Evolutionary conservation across 2,888 invertebrate genomes (phyloP), one percentile per base, ranked within the genome.

Genomic region (Lepidochitona cinerea): DNA sequence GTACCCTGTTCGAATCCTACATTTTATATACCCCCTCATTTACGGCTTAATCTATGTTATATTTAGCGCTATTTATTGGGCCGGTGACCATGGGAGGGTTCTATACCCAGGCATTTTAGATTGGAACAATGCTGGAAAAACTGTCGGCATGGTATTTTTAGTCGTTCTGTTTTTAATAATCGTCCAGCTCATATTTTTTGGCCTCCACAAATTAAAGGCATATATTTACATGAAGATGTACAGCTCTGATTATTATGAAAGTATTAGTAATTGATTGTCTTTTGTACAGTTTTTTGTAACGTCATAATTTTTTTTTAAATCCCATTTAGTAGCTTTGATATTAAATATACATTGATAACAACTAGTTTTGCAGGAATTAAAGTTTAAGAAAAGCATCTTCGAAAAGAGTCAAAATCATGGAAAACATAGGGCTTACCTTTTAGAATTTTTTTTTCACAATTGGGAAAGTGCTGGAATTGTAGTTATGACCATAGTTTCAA

Each of bases 101-200:
- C 78, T 89, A 54, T 89, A 89, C 75, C 85, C 85, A 4, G 71
- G 75, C 6, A 80, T 89, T 7, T 66, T 89, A 41, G 88, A 89
- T 74, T 89, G 88, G 87, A 83, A 81, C 66, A 66, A 84, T 6
- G 85, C 87, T 6, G 85, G 82, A 0, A 67, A 33, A 6, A 85
- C 88, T 1, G 72, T 78, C 33, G 73, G 80, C 26, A 78, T 83
- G 64, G 66, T 81, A 0, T 33, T 79, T 23, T 36, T 87, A 18
- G 49, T 83, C 7, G 82, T 87, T 54, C 76, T 87, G 29, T 69
- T 79, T n/a, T 53, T 83, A 6, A 83, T 84, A 0, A 18, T 87
- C 7, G 37, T 87, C 0, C 87, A 88, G 59, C 23, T 80, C 0
- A 54, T 83, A 6, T 75, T 85, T 18, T 87, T 81, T 72, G 68